A percentile compares a stretch with the other conserved stretches of the same genome.
Conservation (phyloP, 1,140 invertebrate species). For the Hestina assimilis region DNA sequence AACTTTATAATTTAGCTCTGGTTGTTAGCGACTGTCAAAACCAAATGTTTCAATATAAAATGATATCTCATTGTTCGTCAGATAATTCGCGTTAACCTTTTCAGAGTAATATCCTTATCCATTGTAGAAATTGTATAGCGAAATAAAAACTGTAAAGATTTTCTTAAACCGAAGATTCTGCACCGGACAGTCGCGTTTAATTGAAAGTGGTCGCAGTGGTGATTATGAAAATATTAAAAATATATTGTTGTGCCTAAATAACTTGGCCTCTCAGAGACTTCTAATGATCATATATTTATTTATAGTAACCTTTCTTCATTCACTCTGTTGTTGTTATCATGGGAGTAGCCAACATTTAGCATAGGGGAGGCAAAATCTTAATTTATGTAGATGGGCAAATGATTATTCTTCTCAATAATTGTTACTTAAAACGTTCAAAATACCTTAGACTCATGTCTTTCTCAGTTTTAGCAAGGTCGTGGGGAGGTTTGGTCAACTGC, state of each 20-base stretch:
- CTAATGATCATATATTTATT: not conserved
- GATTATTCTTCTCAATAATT: too few relatives aligned
- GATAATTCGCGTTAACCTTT: not conserved
- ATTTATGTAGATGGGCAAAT: too few relatives aligned
- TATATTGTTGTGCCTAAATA: not conserved
- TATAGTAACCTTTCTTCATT: not conserved
- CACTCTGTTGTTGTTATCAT: not conserved
- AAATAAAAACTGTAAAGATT: not conserved
- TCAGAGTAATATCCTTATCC: not conserved
- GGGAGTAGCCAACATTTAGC: too few relatives aligned
- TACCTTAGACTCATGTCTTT: too few relatives aligned
- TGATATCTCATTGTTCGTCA: not conserved
- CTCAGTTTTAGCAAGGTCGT: too few relatives aligned
- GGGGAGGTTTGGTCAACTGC: too few relatives aligned
- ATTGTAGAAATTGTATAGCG: not conserved
- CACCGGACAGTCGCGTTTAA: constrained; percentile 10
- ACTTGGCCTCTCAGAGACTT: not conserved
- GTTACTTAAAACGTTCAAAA: too few relatives aligned
- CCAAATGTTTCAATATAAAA: not conserved
- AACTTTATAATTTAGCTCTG: too few relatives aligned
- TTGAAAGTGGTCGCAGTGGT: constrained; percentile 3
- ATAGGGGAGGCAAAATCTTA: too few relatives aligned
- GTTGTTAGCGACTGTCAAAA: not conserved
- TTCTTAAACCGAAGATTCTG: constrained; percentile 1
- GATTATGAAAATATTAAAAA: not conserved